A percentile compares a stretch with the other conserved stretches of the same genome.
Conservation (phyloP, 2,888 invertebrate genomes). For the Lycaena phlaeas region DNA sequence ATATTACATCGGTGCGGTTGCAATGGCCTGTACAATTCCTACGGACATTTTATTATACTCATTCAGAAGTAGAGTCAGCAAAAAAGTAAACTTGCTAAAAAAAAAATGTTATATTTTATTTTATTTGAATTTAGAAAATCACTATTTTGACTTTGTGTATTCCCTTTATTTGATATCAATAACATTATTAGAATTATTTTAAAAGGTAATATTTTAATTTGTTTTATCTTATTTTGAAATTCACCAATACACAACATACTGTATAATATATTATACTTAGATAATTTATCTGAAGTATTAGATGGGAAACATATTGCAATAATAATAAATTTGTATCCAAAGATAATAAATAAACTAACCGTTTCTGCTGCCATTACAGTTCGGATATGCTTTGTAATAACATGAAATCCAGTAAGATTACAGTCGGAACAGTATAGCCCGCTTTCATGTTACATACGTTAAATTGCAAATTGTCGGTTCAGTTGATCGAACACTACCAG, state of each 20-base stretch:
- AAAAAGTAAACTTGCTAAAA: constrained; percentile 9
- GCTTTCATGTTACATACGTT: constrained; percentile 46
- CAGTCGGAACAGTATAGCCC: constrained; percentile 46
- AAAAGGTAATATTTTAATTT: too few species aligned
- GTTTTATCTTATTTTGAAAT: too few species aligned
- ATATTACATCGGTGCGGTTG: constrained; percentile 35
- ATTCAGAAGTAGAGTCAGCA: constrained; percentile 43
- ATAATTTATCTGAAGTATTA: too few species aligned
- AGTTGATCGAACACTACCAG: constrained; percentile 41
- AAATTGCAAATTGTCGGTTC: constrained; percentile 63
- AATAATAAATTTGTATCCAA: neutral
- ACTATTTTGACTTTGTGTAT: too few species aligned
- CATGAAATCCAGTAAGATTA: constrained; percentile 53
- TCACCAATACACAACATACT: too few species aligned
- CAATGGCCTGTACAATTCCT: constrained; percentile 51
- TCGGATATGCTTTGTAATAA: constrained; percentile 40
- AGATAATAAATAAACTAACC: constrained; percentile 4
- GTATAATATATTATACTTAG: too few species aligned
- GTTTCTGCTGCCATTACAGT: constrained; percentile 38
- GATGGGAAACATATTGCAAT: neutral
- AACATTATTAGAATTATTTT: too few species aligned
- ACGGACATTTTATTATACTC: constrained; percentile 49
- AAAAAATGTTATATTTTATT: neutral
- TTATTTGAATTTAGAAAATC: neutral
- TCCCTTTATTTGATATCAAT: too few species aligned